A percentile compares a stretch with the other conserved stretches of the same genome.
Evolutionary conservation across 2,888 invertebrate genomes (phyloP).

Genomic region (Altica lythri): DNA sequence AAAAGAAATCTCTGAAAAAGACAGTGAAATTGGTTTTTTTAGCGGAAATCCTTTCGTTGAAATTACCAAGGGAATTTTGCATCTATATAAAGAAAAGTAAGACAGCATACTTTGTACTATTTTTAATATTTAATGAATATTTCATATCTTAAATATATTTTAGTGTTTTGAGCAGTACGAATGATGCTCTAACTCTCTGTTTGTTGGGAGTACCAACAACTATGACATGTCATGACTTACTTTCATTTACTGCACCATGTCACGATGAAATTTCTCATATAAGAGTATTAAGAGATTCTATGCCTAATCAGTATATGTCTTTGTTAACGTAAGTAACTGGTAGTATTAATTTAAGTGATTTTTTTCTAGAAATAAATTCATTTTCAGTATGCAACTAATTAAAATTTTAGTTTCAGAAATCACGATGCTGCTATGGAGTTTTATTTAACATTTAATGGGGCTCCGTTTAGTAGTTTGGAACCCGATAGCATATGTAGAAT

Average conservation of each 20-base stretch:
- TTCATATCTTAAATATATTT: constrained; percentile 22
- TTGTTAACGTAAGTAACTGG: constrained; percentile 74
- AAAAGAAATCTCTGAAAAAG: constrained; percentile 46
- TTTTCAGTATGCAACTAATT: background rate
- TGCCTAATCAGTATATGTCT: constrained; percentile 97
- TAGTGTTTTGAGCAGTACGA: constrained; percentile 54
- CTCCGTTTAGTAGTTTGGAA: constrained; percentile 91
- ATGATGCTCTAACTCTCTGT: constrained; percentile 82
- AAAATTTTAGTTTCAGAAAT: constrained; percentile 64
- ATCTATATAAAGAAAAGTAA: constrained; percentile 97
- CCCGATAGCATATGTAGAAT: constrained; percentile 89
- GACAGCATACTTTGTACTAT: constrained; percentile 46
- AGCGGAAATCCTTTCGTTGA: constrained; percentile 98
- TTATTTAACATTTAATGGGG: constrained; percentile 90
- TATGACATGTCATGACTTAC: constrained; percentile 89
- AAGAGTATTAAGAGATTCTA: constrained; percentile 86
- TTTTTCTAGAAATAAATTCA: too few species aligned
- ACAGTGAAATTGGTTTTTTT: constrained; percentile 75
- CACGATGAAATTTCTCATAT: constrained; percentile 88
- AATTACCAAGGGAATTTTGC: constrained; percentile 94
- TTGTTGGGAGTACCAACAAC: constrained; percentile 88
- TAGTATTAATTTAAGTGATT: background rate
- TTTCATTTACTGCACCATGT: constrained; percentile 93
- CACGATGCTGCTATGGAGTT: constrained; percentile 87
- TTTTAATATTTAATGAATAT: background rate